phyloP scores from a whole-genome alignment of 2,113 vertebrate genomes.

The Indicator maculatus region DNA sequence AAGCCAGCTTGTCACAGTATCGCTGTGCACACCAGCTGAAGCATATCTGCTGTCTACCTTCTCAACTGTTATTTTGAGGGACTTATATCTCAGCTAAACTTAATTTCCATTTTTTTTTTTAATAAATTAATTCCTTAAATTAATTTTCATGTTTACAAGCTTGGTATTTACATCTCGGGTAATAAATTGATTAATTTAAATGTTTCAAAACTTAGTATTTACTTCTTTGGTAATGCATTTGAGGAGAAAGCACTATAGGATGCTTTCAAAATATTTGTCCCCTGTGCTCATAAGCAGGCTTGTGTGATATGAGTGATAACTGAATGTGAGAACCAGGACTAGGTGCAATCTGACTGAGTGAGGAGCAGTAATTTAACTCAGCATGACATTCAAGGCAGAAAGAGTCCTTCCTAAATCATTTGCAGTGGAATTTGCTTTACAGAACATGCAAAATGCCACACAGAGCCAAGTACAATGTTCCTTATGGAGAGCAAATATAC shows the following conservation, averaged over 20 bases:
- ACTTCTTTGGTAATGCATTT: neutral
- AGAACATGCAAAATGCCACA: rapidly evolving
- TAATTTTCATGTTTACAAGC: neutral
- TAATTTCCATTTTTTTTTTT: neutral
- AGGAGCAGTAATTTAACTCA: neutral
- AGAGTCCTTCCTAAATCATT: neutral
- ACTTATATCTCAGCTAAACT: neutral
- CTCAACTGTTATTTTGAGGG: neutral
- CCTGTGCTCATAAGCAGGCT: neutral
- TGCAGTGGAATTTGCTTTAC: neutral
- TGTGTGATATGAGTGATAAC: neutral
- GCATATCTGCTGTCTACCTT: neutral
- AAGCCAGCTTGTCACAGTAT: neutral
- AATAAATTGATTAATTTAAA: neutral
- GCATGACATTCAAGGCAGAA: rapidly evolving
- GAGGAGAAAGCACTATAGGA: neutral
- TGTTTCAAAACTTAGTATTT: neutral
- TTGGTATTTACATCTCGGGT: neutral
- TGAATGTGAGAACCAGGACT: neutral
- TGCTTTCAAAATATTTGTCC: neutral
- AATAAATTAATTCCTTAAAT: neutral
- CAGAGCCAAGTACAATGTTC: neutral
- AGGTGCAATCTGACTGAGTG: neutral
- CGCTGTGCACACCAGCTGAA: neutral
- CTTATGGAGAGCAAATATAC: neutral